These are phyloP conservation scores for Cassiopea andromeda DNA, from an alignment of 30 jellyfish, hydroid and myxozoan species.

Conservation along the genomic window DNA sequence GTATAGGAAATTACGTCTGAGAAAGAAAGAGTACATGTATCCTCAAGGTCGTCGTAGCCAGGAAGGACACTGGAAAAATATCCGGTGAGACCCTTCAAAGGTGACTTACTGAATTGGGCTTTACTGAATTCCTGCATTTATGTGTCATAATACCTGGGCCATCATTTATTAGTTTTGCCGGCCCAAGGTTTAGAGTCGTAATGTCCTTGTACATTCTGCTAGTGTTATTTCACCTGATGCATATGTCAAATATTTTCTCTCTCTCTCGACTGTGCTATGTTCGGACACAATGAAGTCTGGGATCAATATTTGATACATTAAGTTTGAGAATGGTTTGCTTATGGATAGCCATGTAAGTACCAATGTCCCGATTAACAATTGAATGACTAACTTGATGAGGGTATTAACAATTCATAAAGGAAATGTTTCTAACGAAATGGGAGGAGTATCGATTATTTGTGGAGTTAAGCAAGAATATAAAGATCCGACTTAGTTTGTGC, in stretches of 20 bases:
- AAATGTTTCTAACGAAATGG: constrained; percentile 35
- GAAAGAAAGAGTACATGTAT: too few species aligned
- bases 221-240: not conserved
- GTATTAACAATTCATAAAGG: constrained; percentile 15
- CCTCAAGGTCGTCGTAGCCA: too few species aligned
- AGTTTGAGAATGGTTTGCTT: not conserved
- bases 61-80: too few species aligned
- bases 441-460: constrained; percentile 29
- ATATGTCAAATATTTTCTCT: not conserved
- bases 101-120: too few species aligned
- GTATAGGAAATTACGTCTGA: too few species aligned
- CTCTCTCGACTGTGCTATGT: too few species aligned
- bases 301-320: constrained; percentile 22
- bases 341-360: constrained; percentile 2
- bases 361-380: constrained; percentile 2
- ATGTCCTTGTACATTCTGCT: too few species aligned
- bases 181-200: too few species aligned
- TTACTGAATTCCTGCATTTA: too few species aligned
- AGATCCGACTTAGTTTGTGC: constrained; percentile 4
- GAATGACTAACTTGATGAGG: constrained; percentile 20
- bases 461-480: not conserved
- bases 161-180: too few species aligned
- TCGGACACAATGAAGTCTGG: constrained; percentile 5
- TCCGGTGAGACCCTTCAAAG: too few species aligned
- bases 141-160: too few species aligned